Evolutionary conservation across 2,113 vertebrate genomes (phyloP), one percentile per base, ranked within the genome.

Genomic region (Leptodactylus fuscus): DNA sequence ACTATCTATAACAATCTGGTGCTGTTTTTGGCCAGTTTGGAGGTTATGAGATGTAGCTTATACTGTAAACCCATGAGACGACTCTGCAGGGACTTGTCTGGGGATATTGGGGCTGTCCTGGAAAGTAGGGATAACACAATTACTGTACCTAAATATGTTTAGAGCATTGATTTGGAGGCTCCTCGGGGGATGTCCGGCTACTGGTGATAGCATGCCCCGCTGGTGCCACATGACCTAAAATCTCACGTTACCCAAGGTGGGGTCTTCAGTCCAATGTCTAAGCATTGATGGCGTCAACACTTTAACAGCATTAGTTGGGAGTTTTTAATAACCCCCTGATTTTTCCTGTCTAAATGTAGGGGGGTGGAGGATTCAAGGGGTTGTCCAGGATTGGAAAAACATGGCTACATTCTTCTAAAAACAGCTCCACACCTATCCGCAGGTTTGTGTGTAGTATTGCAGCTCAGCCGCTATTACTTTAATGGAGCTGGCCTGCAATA

Each of bases 21-120:
- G 73, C 73, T 76, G 71, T 18, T 75, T 32, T 16, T 27, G 44
- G 46, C 71, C 71, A 69, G n/a, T 48, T 27, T 16, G 44, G 69
- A 38, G n/a, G n/a, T 27, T 69, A 9, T 41, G 22, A 27, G 67
- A n/a, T 22, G 34, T 38, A 44, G 32, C 65, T 36, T 4, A 38
- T 38, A 22, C 18, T 67, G 24, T 34, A 16, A 4, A 6, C 11
- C 27, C 60, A 29, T 62, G 2, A 29, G 58, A 15, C 49, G 2
- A 1, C 24, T 60, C 55, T n/a, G 7, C 55, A 60, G 55, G 55
- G 55, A 27, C n/a, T 16, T 24, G 11, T 51, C 49, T n/a, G n/a
- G n/a, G n/a, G n/a, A n/a, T n/a, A n/a, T n/a, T n/a, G n/a, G n/a
- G n/a, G n/a, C n/a, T n/a, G n/a, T n/a, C n/a, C n/a, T 8, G 32